Conservation (phyloP, 2,888 invertebrate species). For the Anoplius nigerrimus region DNA sequence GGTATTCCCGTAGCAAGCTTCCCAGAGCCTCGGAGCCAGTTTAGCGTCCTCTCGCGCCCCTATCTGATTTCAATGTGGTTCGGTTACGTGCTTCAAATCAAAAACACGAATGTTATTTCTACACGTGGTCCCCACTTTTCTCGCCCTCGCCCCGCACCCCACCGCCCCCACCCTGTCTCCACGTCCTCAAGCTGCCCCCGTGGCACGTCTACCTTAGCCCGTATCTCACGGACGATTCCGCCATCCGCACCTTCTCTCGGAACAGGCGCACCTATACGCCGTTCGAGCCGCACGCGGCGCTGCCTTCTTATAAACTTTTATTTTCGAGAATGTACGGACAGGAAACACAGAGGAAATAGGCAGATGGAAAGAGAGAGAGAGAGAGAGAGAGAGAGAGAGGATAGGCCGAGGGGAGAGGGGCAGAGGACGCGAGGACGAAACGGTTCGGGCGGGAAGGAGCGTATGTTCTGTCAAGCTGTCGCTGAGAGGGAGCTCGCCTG, state of each 20-base stretch:
- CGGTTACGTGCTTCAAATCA: constrained; percentile 72
- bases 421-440: constrained; percentile 39
- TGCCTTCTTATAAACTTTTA: constrained; percentile 70
- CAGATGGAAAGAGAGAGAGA: constrained; percentile 15
- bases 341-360: constrained; percentile 11
- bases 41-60: constrained; percentile 64
- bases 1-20: constrained; percentile 63
- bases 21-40: constrained; percentile 62
- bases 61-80: constrained; percentile 73
- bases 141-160: constrained; percentile 28
- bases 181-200: constrained; percentile 10
- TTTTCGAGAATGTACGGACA: constrained; percentile 47
- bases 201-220: constrained; percentile 19
- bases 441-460: constrained; percentile 60
- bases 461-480: constrained; percentile 74
- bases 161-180: constrained; percentile 19
- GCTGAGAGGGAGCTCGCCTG: constrained; percentile 70
- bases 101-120: constrained; percentile 68
- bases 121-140: constrained; percentile 65
- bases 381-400: constrained; percentile 22
- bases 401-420: not conserved
- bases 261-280: constrained; percentile 12
- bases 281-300: constrained; percentile 40
- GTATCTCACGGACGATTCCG: constrained; percentile 30
- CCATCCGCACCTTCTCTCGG: constrained; percentile 33